Base-by-base conservation (phyloP, 1,140 invertebrate genomes). In the Battus philenor region DNA sequence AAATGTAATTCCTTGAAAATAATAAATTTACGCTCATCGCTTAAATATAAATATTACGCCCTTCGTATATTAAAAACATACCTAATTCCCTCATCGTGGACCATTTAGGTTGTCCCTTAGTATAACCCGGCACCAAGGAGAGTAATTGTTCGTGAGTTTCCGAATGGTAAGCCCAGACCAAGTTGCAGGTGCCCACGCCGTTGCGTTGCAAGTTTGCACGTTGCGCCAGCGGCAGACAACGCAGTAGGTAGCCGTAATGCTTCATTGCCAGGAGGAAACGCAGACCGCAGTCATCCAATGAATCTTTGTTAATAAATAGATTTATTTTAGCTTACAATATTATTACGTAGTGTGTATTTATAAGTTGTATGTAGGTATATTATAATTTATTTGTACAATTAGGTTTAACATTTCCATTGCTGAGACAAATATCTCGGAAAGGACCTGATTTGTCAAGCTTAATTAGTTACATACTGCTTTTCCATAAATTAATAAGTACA, bases 81-180 rank as follows among this genome's bases (percentile, higher is more conserved):
- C 88, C 92, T 26, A 98, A 88, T 83, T 98, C 96, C 50, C 94
- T 92, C 47, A 99, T 85, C 26, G 96, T 94, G n/a, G 89, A 88
- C 98, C 98, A 99, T 11, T 92, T 95, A 0, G 93, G 91, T 60
- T 91, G 91, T 47, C 91, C 91, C 76, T 95, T 95, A 0, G 92
- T 89, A 76, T 95, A 94, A 10, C 93, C 94, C 0, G 98, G 97
- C 54, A 99, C 93, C 9, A 98, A 83, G 44, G 93, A 92, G 1
- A 99, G 81, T 17, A 99, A 83, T 79, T 99, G 98, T 68, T 98
- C 97, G 84, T 98, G 95, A 16, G 96, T 96, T 83, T 99, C 98
- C 0, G 97, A 99, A 86, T 99, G 98, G 82, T 97, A 99, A 1
- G 98, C 98, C 98, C 98, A 99, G 5, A 98, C 97, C 7, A 99